Conservation (phyloP, 53 echinoderm and acorn worm genomes). For the Astropecten irregularis region DNA sequence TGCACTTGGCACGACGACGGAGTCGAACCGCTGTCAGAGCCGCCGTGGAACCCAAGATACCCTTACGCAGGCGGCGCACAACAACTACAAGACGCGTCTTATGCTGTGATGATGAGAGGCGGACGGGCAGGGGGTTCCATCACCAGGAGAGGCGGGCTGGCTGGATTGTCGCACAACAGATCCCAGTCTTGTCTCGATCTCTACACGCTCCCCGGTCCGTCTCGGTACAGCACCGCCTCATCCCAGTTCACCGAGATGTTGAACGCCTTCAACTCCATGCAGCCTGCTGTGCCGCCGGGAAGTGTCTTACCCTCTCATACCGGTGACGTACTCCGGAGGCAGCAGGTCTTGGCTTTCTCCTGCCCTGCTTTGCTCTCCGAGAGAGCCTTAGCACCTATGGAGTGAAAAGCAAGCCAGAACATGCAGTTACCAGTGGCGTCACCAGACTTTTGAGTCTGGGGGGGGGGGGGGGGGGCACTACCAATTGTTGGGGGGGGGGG, state of each 20-base stretch:
- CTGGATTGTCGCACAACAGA: neutral
- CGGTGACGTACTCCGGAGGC: neutral
- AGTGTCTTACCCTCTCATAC: neutral
- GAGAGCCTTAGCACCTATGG: no score
- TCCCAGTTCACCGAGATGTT: slow-evolving; percentile 24
- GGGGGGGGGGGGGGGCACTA: no score
- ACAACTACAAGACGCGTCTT: neutral
- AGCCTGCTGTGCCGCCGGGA: neutral
- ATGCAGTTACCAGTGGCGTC: no score
- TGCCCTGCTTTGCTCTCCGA: neutral
- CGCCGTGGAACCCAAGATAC: neutral
- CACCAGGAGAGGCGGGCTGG: neutral
- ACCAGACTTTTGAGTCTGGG: no score
- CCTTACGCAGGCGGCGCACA: no score
- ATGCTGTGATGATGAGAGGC: neutral
- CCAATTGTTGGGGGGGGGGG: no score
- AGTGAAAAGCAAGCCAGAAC: no score
- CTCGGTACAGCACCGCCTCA: slow-evolving; percentile 1
- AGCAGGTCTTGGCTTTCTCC: neutral
- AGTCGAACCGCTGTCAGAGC: neutral
- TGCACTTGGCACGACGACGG: no score
- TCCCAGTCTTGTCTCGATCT: slow-evolving; percentile 15
- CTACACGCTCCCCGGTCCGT: slow-evolving; percentile 3
- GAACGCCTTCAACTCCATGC: neutral
- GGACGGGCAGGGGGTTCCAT: no score